These are phyloP conservation scores for Hemiscyllium ocellatum DNA, from an alignment of 2,113 vertebrate genomes.

Conservation along the genomic window DNA sequence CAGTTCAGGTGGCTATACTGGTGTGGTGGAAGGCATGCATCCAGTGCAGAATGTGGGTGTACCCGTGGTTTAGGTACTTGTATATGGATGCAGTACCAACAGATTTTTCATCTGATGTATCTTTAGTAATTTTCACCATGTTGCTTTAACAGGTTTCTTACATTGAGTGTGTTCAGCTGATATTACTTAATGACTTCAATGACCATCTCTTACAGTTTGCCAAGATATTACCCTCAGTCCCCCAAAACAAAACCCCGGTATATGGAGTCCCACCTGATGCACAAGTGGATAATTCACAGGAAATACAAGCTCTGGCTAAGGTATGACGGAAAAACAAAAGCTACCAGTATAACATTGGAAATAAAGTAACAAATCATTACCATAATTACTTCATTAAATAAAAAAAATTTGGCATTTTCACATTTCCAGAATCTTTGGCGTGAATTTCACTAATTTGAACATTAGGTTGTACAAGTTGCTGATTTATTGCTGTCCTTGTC, in stretches of 20 bases:
- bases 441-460: background rate
- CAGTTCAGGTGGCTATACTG: background rate
- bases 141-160: background rate
- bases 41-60: background rate
- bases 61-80: background rate
- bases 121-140: background rate
- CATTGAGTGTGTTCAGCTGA: background rate
- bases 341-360: background rate
- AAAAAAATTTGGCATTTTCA: background rate
- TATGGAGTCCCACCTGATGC: background rate
- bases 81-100: background rate
- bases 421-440: background rate
- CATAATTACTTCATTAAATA: background rate
- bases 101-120: background rate
- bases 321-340: background rate
- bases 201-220: background rate
- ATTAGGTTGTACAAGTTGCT: background rate
- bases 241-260: background rate
- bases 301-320: background rate
- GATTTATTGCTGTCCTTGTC: background rate
- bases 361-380: background rate
- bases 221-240: background rate
- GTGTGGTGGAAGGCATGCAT: background rate
- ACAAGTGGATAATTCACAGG: background rate
- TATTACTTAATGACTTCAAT: too few species aligned